These are phyloP conservation scores for Tinamus guttatus DNA, from an alignment of 2,113 vertebrate genomes.

Conservation along the genomic window DNA sequence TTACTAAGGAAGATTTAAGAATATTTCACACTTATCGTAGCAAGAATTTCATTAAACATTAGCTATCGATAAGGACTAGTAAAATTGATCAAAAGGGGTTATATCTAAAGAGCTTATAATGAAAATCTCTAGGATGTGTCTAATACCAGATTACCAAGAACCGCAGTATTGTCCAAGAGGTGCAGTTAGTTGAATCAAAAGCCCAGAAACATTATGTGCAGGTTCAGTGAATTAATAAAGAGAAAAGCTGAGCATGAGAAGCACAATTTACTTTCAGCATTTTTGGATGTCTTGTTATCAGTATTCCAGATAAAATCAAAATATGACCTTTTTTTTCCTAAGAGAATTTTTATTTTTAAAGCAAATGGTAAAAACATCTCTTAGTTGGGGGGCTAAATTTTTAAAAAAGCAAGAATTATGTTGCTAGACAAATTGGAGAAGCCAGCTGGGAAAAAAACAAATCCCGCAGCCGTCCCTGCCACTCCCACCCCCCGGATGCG, in stretches of 20 bases:
- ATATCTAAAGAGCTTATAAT: background rate
- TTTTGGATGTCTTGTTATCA: rapidly evolving
- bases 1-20: background rate
- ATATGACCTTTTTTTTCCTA: background rate
- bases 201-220: background rate
- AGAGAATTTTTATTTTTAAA: background rate
- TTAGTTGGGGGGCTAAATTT: background rate
- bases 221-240: background rate
- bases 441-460: background rate
- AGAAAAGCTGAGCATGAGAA: background rate
- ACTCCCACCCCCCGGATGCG: rapidly evolving
- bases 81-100: background rate
- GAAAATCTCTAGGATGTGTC: too few relatives aligned
- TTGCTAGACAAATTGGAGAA: background rate
- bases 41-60: background rate
- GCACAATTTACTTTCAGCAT: background rate
- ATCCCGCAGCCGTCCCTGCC: background rate
- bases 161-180: background rate
- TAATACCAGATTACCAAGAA: background rate
- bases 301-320: background rate
- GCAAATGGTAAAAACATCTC: background rate
- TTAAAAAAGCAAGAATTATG: background rate
- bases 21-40: background rate
- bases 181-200: background rate
- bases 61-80: background rate